Percentiles rank a stretch among this genome's conserved stretches.
Evolutionary conservation across 1,140 invertebrate genomes (phyloP).

Genomic region (Orchesella cincta): DNA sequence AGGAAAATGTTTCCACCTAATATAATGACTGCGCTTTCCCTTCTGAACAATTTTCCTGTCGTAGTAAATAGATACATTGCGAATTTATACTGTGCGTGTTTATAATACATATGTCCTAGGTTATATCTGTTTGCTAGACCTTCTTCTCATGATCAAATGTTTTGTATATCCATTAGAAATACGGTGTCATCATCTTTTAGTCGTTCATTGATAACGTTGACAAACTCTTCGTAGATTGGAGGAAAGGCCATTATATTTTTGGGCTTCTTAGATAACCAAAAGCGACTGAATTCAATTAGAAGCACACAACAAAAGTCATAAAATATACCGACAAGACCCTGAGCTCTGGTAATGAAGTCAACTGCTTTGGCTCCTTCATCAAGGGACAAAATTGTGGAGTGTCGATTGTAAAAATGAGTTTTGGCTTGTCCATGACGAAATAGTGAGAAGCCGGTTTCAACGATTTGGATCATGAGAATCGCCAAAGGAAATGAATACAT

Average conservation of each 20-base stretch:
- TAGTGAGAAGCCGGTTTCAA: constrained; percentile 81
- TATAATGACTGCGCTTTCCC: no score
- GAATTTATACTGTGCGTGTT: no score
- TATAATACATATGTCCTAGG: no score
- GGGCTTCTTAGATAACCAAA: constrained; percentile 38
- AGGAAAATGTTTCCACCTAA: no score
- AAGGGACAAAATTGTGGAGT: constrained; percentile 29
- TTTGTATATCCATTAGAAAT: constrained; percentile 14
- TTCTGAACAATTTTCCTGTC: no score
- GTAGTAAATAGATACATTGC: no score
- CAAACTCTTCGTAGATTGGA: constrained; percentile 20
- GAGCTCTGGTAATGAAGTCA: constrained; percentile 27
- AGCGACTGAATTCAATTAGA: constrained; percentile 36
- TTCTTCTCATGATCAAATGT: no score
- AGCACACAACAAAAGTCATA: constrained; percentile 37
- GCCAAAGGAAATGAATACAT: constrained; percentile 69
- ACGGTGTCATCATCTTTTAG: background rate
- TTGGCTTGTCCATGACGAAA: constrained; percentile 80
- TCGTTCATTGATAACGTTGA: background rate
- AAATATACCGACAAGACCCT: constrained; percentile 27
- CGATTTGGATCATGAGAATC: constrained; percentile 87
- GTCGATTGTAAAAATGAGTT: constrained; percentile 84
- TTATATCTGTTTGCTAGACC: no score
- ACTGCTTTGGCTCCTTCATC: constrained; percentile 28
- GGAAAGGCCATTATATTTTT: constrained; percentile 43